A percentile compares a stretch with the other conserved stretches of the same genome.
Conservation (phyloP, 2,113 vertebrate species). For the Nerophis lumbriciformis region DNA sequence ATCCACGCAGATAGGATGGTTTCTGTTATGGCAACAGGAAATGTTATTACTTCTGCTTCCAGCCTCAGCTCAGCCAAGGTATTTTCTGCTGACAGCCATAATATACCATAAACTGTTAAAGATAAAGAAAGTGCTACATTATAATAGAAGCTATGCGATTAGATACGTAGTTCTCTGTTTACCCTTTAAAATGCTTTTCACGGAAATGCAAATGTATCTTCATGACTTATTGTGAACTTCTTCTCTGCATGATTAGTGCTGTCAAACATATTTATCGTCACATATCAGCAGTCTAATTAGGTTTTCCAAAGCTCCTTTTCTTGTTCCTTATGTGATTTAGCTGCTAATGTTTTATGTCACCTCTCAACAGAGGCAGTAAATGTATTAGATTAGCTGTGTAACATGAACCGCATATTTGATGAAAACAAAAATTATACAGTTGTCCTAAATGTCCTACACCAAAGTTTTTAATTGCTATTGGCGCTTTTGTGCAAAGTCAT, state of each 20-base stretch:
- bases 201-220: constrained; percentile 20
- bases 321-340: constrained; percentile 13
- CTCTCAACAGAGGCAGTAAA: constrained; percentile 8
- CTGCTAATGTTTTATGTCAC: constrained; percentile 24
- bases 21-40: constrained; percentile 8
- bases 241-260: constrained; percentile 24
- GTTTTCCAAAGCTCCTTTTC: constrained; percentile 29
- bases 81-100: constrained; percentile 33
- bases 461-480: neutral
- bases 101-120: constrained; percentile 32
- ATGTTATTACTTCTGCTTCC: constrained; percentile 20
- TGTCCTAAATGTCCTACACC: neutral
- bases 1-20: constrained; percentile 6
- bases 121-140: constrained; percentile 28
- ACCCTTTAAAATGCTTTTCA: constrained; percentile 13
- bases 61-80: neutral
- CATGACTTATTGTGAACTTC: constrained; percentile 26
- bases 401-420: constrained; percentile 12
- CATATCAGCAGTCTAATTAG: constrained; percentile 23
- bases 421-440: constrained; percentile 10
- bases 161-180: constrained; percentile 30
- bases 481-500: constrained; percentile 34
- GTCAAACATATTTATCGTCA: constrained; percentile 48
- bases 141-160: constrained; percentile 32
- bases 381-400: constrained; percentile 20